Conservation (phyloP, 2,888 invertebrate species). For the Nematopogon swammerdamellus region DNA sequence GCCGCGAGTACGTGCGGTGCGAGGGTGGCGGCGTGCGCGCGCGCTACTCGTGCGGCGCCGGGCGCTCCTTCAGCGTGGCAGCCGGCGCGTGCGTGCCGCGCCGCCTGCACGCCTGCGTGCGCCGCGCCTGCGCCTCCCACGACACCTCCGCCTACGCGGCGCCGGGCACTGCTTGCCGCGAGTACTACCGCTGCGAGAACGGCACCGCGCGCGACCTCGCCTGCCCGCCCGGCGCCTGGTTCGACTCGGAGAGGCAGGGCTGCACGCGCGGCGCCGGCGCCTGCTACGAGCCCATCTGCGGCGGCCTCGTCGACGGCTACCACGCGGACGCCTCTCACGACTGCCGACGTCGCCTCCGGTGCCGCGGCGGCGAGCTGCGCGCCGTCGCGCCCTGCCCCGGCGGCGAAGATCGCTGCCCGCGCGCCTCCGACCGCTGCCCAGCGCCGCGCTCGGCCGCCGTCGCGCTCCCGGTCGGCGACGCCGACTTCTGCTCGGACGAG, state of each 20-base stretch:
- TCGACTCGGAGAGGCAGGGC: slow-evolving; percentile 51
- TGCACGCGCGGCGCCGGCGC: slow-evolving; percentile 52
- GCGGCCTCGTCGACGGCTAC: slow-evolving; percentile 52
- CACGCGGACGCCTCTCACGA: slow-evolving; percentile 57
- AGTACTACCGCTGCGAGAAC: slow-evolving; percentile 56
- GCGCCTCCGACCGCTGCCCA: slow-evolving; percentile 22
- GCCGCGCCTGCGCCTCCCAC: slow-evolving; percentile 30
- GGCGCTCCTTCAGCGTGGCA: slow-evolving; percentile 39
- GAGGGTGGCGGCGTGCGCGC: slow-evolving; percentile 23
- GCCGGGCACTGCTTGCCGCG: slow-evolving; percentile 54
- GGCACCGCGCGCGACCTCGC: slow-evolving; percentile 41
- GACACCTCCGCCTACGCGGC: slow-evolving; percentile 47
- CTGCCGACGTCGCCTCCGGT: slow-evolving; percentile 48
- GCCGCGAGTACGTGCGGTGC: slow-evolving; percentile 45
- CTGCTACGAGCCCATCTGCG: slow-evolving; percentile 59
- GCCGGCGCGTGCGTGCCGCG: slow-evolving; percentile 38
- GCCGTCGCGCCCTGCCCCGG: slow-evolving; percentile 31
- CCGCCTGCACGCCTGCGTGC: slow-evolving; percentile 32
- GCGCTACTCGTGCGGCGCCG: slow-evolving; percentile 34
- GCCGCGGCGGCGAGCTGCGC: slow-evolving; percentile 42
- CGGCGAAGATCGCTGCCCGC: slow-evolving; percentile 17
- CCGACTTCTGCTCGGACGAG: slow-evolving; percentile 47
- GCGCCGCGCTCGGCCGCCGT: slow-evolving; percentile 36
- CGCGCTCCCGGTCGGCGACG: slow-evolving; percentile 48
- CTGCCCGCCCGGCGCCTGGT: slow-evolving; percentile 54